Evolutionary conservation across 2,113 vertebrate genomes (phyloP), one percentile per base, ranked within the genome.

Genomic region (Dipodomys ordii): DNA sequence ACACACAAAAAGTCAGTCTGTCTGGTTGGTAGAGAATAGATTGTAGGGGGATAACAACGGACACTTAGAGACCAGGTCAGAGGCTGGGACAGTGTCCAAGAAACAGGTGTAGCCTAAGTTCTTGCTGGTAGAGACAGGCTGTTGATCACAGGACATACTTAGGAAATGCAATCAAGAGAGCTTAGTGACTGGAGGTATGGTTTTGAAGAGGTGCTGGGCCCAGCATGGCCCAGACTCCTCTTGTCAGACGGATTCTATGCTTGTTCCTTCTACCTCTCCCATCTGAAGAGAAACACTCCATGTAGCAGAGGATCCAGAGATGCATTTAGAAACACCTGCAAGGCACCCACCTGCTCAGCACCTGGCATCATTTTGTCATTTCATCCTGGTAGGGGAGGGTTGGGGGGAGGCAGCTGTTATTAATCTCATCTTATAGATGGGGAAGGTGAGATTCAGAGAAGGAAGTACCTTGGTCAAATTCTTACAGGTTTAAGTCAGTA

Each of bases 361-460:
- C 69, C 60, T n/a, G 6, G n/a, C n/a, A 69, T 46, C 1, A 6
- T 44, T 87, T 7, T 8, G 27, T 27, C 71, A 81, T 35, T 77
- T 94, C 53, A 72, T 79, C 80, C 68, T 60, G 35, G 25, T 23
- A 68, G 30, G 22, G 23, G 44, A 16, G 7, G 25, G 19, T 16
- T 35, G 49, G 49, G 49, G 49, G 39, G 64, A 1, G 16, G 1
- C 19, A 74, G 69, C 2, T 22, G 79, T 72, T 83, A 65, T 88
- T 22, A 67, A 64, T 82, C 23, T 53, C 80, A 84, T 81, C 81
- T 88, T 92, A 91, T 4, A 87, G 83, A 65, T 30, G 67, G 30
- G 46, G 39, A 93, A 86, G 35, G 68, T 64, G 77, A 96, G 46
- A 28, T 83, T 62, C 62, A 76, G 71, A 82, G 72, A 88, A 20